Base-by-base conservation (phyloP, 2,888 invertebrate species). In the Siphlonurus alternatus region DNA sequence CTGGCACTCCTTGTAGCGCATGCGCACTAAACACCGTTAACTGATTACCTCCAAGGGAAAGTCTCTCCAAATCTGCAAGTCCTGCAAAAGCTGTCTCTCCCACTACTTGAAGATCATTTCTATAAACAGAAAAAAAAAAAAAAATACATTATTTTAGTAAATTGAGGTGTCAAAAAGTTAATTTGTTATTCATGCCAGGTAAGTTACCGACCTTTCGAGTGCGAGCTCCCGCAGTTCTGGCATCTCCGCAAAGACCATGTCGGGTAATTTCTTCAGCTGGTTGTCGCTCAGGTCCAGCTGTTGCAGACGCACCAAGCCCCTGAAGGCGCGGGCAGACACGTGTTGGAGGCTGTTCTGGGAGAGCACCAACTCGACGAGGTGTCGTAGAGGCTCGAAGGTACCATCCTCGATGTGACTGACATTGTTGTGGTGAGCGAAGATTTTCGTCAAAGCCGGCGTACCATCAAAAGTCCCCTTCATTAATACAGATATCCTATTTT, bases 71-170 rank as follows among this genome's bases (percentile, higher is more conserved):
- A 72, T 85, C 84, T 67, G 83, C 83, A 71, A 91, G 76, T 0
- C 89, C 89, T 66, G 85, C 84, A 71, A 92, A 83, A 22, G 90
- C 90, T 65, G 86, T 81, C 70, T 87, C 86, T 15, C 87, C 86
- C 69, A 92, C 85, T 72, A 83, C 83, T 76, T 85, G 77, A 63
- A 79, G 74, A 66, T 73, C 73, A 71, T 80, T 80, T 72, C 84
- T 82, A 71, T 86, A 38, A 38, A 38, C 15, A 38, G 15, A 38
- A 38, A 5, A 56, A 56, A 56, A 20, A 5, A 56, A 20, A 56
- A 56, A 18, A 18, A 5, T 5, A 56, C n/a, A 56, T 10, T 56
- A n/a, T 56, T 10, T 10, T 56, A 56, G 56, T 10, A n/a, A 56
- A 56, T 56, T 56, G n/a, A 56, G 7, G 15, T 10, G 15, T 10